Conservation (phyloP, 2,113 vertebrate genomes). For the Microtus richardsoni region DNA sequence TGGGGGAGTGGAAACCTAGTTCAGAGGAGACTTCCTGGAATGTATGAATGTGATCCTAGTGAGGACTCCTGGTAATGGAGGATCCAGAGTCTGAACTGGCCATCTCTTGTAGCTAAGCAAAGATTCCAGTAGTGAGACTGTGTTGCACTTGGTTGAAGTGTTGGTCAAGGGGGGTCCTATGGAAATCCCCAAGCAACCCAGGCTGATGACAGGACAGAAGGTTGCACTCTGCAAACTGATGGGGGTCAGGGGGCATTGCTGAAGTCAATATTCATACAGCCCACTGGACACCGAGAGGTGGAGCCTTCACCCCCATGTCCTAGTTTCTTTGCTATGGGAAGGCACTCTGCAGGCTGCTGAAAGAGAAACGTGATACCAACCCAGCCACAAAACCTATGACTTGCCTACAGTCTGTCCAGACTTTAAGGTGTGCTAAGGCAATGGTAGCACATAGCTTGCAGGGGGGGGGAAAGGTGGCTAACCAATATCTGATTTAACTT, state of each 20-base stretch:
- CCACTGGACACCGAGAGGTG: not conserved
- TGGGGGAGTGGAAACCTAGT: not conserved
- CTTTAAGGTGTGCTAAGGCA: not conserved
- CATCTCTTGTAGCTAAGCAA: not conserved
- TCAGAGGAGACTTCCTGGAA: not conserved
- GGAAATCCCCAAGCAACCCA: not conserved
- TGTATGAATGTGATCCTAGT: not conserved
- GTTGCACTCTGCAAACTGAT: not conserved
- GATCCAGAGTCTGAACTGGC: not conserved
- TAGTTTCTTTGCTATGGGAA: not conserved
- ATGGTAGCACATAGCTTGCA: not conserved
- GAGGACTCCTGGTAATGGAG: not conserved
- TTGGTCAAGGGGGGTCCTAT: not conserved
- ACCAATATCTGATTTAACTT: not conserved
- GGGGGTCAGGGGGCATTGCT: not conserved
- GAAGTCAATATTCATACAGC: not conserved
- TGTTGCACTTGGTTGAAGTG: not conserved
- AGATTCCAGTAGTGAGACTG: not conserved
- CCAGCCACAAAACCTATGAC: not conserved
- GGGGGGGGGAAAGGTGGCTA: not conserved
- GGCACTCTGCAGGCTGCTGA: not conserved
- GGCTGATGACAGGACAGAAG: not conserved
- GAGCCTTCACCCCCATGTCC: not conserved
- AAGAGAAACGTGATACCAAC: not conserved
- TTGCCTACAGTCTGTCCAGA: not conserved